Conservation (phyloP, 1,140 invertebrate genomes). For the Drosophila lacertosa region DNA sequence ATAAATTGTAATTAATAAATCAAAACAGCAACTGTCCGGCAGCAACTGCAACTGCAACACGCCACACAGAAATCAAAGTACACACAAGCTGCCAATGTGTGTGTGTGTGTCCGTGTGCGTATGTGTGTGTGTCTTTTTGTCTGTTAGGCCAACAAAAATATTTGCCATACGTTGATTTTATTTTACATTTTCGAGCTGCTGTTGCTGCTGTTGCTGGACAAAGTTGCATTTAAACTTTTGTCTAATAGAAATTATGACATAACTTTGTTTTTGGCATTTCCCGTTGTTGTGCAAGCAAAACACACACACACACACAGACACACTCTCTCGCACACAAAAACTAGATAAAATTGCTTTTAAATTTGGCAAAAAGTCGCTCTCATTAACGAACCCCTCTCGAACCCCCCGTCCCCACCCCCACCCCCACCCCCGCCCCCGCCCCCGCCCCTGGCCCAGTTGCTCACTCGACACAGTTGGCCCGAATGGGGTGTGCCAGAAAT, state of each 20-base stretch:
- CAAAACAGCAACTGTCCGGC: slow-evolving; percentile 59
- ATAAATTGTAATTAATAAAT: slow-evolving; percentile 79
- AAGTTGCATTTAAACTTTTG: slow-evolving; percentile 46
- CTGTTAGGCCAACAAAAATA: slow-evolving; percentile 29
- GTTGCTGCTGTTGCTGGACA: slow-evolving; percentile 9
- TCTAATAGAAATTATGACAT: slow-evolving; percentile 54
- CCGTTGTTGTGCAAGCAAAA: slow-evolving; percentile 31
- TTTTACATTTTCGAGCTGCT: slow-evolving; percentile 34
- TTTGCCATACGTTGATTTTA: slow-evolving; percentile 42
- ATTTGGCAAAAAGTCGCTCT: slow-evolving; percentile 54
- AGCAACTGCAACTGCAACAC: slow-evolving; percentile 33
- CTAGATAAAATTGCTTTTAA: slow-evolving; percentile 67
- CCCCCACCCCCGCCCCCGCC: background rate
- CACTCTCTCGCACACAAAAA: slow-evolving; percentile 22
- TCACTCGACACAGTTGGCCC: background rate
- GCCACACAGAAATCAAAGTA: slow-evolving; percentile 25
- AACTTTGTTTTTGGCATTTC: slow-evolving; percentile 53
- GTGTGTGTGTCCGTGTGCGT: background rate
- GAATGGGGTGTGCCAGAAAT: slow-evolving; percentile 52
- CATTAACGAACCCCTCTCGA: too few species aligned
- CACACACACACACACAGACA: slow-evolving; percentile 14
- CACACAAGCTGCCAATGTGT: background rate
- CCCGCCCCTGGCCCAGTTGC: background rate
- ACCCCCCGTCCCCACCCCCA: slow-evolving; percentile 16
- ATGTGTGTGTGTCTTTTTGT: background rate